Percentiles rank a stretch among this genome's conserved stretches.
These are phyloP conservation scores for Drosophila baimaii DNA, from an alignment of 1,140 invertebrate species.

Conservation along the genomic window DNA sequence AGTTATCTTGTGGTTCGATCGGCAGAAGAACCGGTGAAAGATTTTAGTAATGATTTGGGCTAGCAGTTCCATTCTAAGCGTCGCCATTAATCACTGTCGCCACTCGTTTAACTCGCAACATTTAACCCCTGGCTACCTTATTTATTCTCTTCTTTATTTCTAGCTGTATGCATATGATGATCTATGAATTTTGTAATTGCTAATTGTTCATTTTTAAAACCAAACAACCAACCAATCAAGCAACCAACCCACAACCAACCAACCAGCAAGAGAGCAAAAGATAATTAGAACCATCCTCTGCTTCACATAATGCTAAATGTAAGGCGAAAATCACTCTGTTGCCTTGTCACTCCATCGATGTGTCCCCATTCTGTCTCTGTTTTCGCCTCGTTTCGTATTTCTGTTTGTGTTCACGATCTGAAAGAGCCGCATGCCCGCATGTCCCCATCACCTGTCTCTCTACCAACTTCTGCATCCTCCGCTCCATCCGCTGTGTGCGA, in stretches of 20 bases:
- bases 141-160: constrained; percentile 78
- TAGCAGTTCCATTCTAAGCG: constrained; percentile 14
- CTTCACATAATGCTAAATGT: constrained; percentile 63
- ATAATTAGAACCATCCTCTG: constrained; percentile 37
- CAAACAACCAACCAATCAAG: constrained; percentile 50
- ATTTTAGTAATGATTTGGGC: constrained; percentile 17
- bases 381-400: constrained; percentile 7
- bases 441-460: constrained; percentile 11
- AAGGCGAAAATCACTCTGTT: constrained; percentile 52
- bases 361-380: constrained; percentile 5
- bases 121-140: constrained; percentile 54
- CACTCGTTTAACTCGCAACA: constrained; percentile 7
- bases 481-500: constrained; percentile 27
- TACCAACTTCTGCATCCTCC: constrained; percentile 1
- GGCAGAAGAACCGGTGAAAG: constrained; percentile 15
- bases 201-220: constrained; percentile 73
- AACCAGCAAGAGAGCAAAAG: constrained; percentile 60
- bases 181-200: constrained; percentile 75
- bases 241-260: constrained; percentile 29
- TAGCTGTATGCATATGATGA: constrained; percentile 80
- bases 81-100: constrained; percentile 27
- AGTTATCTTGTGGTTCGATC: constrained; percentile 9
- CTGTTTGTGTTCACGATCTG: not conserved
- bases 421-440: constrained; percentile 31
- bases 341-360: constrained; percentile 16